A percentile compares a stretch with the other conserved stretches of the same genome.
These are phyloP conservation scores for Lasius fuliginosus DNA, from an alignment of 2,888 invertebrate genomes.

Conservation along the genomic window DNA sequence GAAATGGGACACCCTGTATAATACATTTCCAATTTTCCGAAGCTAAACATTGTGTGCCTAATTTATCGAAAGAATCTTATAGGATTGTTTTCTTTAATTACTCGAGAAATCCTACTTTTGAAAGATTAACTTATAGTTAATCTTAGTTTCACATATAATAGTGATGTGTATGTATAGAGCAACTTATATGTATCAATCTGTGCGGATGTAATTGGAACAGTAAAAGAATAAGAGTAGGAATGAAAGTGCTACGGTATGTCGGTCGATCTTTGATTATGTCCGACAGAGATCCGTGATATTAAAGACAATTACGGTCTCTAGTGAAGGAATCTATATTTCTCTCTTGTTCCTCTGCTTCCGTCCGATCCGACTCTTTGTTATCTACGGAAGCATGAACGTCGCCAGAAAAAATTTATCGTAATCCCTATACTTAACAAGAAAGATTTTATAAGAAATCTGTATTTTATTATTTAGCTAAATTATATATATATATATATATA, in stretches of 20 bases:
- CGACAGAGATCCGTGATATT: conserved; percentile 70
- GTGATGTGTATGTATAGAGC: not conserved
- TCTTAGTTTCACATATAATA: not conserved
- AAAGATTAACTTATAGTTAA: not conserved
- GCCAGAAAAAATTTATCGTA: conserved; percentile 35
- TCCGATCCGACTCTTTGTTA: conserved; percentile 51
- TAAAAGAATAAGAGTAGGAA: conserved; percentile 42
- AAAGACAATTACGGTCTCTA: conserved; percentile 71
- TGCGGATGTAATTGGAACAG: conserved; percentile 10
- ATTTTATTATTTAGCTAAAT: not conserved
- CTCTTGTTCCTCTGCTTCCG: not conserved
- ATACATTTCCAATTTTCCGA: not conserved
- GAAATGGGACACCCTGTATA: no score
- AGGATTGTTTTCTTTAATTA: not conserved
- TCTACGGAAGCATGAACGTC: conserved; percentile 33
- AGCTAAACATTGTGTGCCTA: not conserved
- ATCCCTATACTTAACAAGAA: not conserved
- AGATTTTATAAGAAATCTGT: not conserved
- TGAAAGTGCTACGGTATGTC: conserved; percentile 60
- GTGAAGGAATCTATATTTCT: conserved; percentile 66
- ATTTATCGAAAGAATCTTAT: not conserved
- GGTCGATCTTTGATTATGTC: conserved; percentile 75
- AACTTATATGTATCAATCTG: conserved; percentile 3
- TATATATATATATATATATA: no score
- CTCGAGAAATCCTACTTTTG: not conserved